Conservation (phyloP, 2,113 vertebrate species). For the Balaeniceps rex region DNA sequence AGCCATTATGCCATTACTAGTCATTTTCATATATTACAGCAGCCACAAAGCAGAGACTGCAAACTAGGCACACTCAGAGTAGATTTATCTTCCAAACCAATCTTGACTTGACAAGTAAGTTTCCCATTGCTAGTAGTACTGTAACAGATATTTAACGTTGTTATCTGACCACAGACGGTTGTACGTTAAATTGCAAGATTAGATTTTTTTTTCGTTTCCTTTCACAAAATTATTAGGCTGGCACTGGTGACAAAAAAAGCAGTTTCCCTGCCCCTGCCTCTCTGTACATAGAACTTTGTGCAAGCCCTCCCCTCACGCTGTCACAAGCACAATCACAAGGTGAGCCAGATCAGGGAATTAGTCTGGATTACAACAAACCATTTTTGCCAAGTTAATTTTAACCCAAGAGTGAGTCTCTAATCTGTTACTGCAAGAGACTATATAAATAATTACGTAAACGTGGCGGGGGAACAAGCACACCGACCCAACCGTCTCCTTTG, state of each 20-base stretch:
- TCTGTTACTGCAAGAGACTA: neutral
- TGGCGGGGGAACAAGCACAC: neutral
- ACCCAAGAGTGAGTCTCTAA: neutral
- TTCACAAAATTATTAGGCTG: neutral
- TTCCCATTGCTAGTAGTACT: neutral
- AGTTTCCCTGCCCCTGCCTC: neutral
- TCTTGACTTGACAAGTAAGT: neutral
- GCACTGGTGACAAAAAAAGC: neutral
- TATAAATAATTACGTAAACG: neutral
- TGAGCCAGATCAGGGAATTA: conserved; percentile 43
- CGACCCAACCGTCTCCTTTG: neutral
- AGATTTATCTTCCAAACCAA: neutral
- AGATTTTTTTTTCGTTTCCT: neutral
- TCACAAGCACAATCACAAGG: conserved; percentile 23
- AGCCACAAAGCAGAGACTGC: neutral
- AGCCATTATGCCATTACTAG: neutral
- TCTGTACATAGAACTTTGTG: neutral
- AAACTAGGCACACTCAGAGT: neutral
- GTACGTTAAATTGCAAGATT: neutral
- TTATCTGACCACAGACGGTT: fast-evolving
- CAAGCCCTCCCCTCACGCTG: neutral
- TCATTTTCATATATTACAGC: neutral
- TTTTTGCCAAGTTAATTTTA: conserved; percentile 49
- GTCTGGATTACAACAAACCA: conserved; percentile 23
- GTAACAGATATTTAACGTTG: neutral